These are phyloP conservation scores for Cydia pomonella DNA, from an alignment of 1,140 invertebrate species.

Conservation along the genomic window DNA sequence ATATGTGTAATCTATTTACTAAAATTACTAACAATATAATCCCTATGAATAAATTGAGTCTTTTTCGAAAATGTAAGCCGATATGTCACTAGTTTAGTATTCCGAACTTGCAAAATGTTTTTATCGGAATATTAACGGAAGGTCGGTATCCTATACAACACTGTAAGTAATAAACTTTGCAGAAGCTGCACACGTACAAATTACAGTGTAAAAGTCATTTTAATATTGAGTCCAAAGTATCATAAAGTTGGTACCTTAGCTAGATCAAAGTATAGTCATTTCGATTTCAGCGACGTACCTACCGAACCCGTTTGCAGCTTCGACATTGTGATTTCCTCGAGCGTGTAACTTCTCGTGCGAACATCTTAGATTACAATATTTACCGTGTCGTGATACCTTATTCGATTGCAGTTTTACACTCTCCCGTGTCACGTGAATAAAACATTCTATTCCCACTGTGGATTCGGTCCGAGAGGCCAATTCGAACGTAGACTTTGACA, in stretches of 20 bases:
- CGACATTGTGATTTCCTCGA: not conserved
- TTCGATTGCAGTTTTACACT: not conserved
- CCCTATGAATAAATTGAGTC: too few relatives aligned
- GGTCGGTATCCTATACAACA: not conserved
- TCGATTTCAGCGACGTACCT: not conserved
- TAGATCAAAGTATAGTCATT: not conserved
- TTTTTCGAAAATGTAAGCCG: too few relatives aligned
- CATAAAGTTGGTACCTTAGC: not conserved
- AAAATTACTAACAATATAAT: too few relatives aligned
- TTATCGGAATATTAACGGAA: too few relatives aligned
- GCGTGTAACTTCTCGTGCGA: not conserved
- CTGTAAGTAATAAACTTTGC: not conserved
- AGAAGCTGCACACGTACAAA: not conserved
- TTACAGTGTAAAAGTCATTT: not conserved
- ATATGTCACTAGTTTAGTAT: too few relatives aligned
- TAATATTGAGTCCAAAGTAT: not conserved
- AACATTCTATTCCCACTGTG: not conserved
- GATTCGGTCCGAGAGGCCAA: not conserved
- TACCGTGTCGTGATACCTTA: constrained; percentile 3
- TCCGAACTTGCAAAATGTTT: too few relatives aligned
- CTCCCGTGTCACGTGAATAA: not conserved
- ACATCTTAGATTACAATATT: not conserved
- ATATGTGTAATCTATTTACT: too few relatives aligned
- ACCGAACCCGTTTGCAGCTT: not conserved
- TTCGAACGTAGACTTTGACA: too few relatives aligned